Conservation (phyloP, 2,888 invertebrate species). For the Zhuqinia jingwanae region DNA sequence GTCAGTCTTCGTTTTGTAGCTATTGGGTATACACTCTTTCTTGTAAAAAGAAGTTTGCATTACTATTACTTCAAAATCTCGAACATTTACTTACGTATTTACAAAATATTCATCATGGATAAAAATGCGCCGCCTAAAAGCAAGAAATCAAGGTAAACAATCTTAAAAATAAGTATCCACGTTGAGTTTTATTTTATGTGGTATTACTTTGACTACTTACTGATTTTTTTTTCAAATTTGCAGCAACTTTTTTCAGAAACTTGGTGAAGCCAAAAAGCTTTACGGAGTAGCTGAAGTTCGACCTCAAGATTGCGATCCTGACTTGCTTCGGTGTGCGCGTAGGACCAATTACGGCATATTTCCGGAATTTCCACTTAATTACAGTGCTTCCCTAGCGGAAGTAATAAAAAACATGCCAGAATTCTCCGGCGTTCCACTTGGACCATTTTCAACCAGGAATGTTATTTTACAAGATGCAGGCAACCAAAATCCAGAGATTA, state of each 20-base stretch:
- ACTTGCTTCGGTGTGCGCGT: neutral
- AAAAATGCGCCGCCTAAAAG: too few relatives aligned
- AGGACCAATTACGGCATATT: neutral
- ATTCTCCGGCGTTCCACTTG: neutral
- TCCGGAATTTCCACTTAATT: neutral
- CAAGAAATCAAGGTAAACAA: too few relatives aligned
- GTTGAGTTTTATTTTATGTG: too few relatives aligned
- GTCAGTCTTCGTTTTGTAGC: too few relatives aligned
- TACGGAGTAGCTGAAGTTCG: neutral
- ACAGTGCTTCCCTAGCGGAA: neutral
- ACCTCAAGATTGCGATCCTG: neutral
- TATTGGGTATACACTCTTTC: too few relatives aligned
- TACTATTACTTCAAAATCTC: too few relatives aligned
- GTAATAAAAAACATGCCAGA: neutral
- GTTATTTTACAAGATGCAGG: neutral
- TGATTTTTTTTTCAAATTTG: too few relatives aligned
- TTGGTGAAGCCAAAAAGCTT: neutral
- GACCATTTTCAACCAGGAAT: neutral
- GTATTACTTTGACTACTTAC: too few relatives aligned
- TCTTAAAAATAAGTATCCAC: too few relatives aligned
- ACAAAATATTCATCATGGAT: too few relatives aligned
- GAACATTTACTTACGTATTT: too few relatives aligned
- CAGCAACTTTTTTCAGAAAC: neutral
- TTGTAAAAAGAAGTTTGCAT: too few relatives aligned
- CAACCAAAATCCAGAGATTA: neutral